phyloP scores from a whole-genome alignment of 2,797 vertebrate genomes.

The Myotis vivesi region DNA sequence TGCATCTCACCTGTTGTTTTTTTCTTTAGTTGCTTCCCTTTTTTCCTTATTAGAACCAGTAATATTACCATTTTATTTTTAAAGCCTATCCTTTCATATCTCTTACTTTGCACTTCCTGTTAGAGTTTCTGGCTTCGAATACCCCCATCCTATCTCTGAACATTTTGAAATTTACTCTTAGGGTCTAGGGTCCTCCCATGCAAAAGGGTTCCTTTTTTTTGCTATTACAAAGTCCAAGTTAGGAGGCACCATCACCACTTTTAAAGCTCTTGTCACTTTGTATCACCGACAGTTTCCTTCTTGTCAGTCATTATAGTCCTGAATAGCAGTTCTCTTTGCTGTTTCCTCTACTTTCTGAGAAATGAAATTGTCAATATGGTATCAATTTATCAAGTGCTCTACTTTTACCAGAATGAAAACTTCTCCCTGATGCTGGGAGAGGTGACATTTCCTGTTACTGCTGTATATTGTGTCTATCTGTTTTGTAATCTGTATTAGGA shows the following conservation, averaged over 20 bases:
- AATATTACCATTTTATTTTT: conserved; percentile 31
- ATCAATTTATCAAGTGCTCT: conserved; percentile 55
- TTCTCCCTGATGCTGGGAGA: conserved; percentile 18
- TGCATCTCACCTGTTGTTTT: not conserved
- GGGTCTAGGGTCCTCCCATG: not conserved
- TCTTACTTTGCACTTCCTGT: not conserved
- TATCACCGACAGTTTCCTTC: conserved; percentile 6
- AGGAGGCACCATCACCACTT: not conserved
- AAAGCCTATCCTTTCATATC: not conserved
- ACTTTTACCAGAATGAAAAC: conserved; percentile 64
- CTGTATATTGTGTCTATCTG: conserved; percentile 1
- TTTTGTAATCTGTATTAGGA: conserved; percentile 49
- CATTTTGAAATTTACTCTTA: not conserved
- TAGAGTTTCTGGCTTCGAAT: conserved; percentile 7
- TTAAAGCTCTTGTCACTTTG: not conserved
- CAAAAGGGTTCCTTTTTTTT: not conserved
- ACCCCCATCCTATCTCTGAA: not conserved
- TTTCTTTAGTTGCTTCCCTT: not conserved
- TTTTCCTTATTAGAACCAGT: not conserved
- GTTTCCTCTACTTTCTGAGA: conserved; percentile 66
- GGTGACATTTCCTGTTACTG: not conserved
- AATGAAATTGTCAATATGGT: conserved; percentile 54
- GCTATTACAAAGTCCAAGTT: not conserved
- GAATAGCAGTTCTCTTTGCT: conserved; percentile 40
- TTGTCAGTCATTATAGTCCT: not conserved